These are phyloP conservation scores for Forbesichthys agassizii DNA, from an alignment of 2,113 vertebrate species.

Conservation along the genomic window DNA sequence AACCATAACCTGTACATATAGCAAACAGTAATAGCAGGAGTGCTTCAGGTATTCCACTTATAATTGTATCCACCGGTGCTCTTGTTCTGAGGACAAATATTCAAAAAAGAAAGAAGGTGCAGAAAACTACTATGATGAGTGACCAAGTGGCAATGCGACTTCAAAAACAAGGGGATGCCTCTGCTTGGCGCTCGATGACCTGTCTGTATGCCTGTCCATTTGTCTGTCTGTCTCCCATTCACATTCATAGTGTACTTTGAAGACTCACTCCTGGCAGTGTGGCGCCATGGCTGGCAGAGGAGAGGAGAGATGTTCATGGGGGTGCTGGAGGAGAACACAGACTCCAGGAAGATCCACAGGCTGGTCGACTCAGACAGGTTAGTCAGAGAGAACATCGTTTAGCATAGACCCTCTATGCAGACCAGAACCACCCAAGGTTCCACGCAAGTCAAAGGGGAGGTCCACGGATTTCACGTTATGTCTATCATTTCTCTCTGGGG, in stretches of 20 bases:
- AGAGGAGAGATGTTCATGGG: conserved; percentile 67
- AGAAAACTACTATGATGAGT: too few species aligned
- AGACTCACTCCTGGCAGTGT: conserved; percentile 80
- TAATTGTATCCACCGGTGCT: too few species aligned
- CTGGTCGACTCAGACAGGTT: conserved; percentile 82
- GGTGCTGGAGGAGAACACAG: conserved; percentile 77
- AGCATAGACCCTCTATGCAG: too few species aligned
- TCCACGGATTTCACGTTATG: too few species aligned
- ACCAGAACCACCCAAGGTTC: too few species aligned
- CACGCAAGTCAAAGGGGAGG: too few species aligned
- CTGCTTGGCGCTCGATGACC: background rate
- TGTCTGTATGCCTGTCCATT: background rate
- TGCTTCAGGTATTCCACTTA: too few species aligned
- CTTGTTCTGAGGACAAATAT: too few species aligned
- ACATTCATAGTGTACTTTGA: conserved; percentile 76
- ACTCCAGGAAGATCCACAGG: conserved; percentile 78
- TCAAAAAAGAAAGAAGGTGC: too few species aligned
- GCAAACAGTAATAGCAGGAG: too few species aligned
- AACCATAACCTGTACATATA: background rate
- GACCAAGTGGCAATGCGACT: too few species aligned
- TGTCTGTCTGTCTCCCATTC: background rate
- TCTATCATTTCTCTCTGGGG: too few species aligned
- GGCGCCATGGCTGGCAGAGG: conserved; percentile 87
- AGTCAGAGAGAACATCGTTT: background rate
- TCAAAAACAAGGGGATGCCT: background rate